A percentile compares a stretch with the other conserved stretches of the same genome.
phyloP scores from a whole-genome alignment of 1,140 invertebrate genomes.

The Drosophila pseudoananassae region DNA sequence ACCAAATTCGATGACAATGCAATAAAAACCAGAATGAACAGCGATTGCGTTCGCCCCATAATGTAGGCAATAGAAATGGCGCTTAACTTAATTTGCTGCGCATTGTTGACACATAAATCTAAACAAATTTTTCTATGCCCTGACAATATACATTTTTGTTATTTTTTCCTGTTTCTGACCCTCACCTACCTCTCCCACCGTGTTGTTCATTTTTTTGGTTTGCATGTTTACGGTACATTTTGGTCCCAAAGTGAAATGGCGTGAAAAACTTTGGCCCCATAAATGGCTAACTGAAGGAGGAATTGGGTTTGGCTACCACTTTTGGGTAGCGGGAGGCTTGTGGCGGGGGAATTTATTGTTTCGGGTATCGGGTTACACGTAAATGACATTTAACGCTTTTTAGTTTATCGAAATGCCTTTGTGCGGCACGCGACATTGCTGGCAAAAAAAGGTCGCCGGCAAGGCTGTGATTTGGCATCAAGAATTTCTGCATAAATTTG shows the following conservation, averaged over 20 bases:
- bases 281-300: constrained; percentile 59
- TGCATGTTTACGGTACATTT: constrained; percentile 77
- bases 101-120: constrained; percentile 77
- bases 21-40: constrained; percentile 47
- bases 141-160: constrained; percentile 43
- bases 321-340: not conserved
- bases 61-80: constrained; percentile 77
- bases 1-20: constrained; percentile 59
- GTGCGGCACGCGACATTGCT: constrained; percentile 56
- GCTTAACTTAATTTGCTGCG: constrained; percentile 76
- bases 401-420: constrained; percentile 75
- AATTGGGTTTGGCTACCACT: not conserved
- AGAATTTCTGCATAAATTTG: constrained; percentile 68
- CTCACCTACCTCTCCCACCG: not conserved
- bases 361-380: constrained; percentile 64
- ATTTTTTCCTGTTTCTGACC: constrained; percentile 20
- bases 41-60: constrained; percentile 45
- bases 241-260: constrained; percentile 70
- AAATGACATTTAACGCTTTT: constrained; percentile 82
- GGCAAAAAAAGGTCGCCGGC: constrained; percentile 59
- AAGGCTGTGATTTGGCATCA: constrained; percentile 38
- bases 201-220: constrained; percentile 31
- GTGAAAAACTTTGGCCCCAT: constrained; percentile 76
- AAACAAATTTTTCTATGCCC: constrained; percentile 51
- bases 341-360: constrained; percentile 26